Percentiles rank a stretch among this genome's conserved stretches.
These are phyloP conservation scores for Nowickia ferox DNA, from an alignment of 2,888 invertebrate genomes.

Conservation along the genomic window DNA sequence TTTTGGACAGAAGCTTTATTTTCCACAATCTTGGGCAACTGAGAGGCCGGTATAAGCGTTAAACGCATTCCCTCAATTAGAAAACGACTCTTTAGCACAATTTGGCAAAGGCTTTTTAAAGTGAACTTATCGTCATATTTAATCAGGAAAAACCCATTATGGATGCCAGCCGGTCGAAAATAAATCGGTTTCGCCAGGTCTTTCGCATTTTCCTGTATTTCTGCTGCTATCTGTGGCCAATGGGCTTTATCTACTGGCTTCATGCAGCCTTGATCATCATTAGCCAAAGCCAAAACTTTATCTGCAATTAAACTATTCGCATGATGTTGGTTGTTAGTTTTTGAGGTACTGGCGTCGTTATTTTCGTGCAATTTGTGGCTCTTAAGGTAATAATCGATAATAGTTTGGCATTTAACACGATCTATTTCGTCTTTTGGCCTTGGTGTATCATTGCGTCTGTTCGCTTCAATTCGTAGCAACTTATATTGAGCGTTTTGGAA, in stretches of 20 bases:
- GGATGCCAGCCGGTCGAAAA: neutral
- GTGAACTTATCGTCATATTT: neutral
- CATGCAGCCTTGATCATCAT: neutral
- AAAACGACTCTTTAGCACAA: neutral
- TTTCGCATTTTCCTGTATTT: no score
- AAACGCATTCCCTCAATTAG: neutral
- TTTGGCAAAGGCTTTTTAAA: neutral
- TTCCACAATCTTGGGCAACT: neutral
- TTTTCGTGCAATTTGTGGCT: no score
- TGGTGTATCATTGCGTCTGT: neutral
- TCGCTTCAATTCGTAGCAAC: neutral
- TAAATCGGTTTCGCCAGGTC: no score
- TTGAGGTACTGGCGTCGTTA: no score
- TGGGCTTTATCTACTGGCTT: neutral
- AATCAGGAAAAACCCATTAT: conserved; percentile 19
- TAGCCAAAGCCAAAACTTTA: conserved; percentile 1
- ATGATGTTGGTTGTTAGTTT: neutral
- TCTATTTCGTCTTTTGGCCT: neutral
- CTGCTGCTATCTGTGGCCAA: conserved; percentile 12
- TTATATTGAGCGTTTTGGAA: neutral
- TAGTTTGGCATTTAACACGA: neutral
- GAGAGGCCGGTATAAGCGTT: neutral
- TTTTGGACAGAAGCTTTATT: neutral
- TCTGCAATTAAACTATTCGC: neutral
- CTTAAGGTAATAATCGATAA: neutral